Evolutionary conservation across 2,113 vertebrate genomes (phyloP).

Genomic region (Pogonocichla stellata): DNA sequence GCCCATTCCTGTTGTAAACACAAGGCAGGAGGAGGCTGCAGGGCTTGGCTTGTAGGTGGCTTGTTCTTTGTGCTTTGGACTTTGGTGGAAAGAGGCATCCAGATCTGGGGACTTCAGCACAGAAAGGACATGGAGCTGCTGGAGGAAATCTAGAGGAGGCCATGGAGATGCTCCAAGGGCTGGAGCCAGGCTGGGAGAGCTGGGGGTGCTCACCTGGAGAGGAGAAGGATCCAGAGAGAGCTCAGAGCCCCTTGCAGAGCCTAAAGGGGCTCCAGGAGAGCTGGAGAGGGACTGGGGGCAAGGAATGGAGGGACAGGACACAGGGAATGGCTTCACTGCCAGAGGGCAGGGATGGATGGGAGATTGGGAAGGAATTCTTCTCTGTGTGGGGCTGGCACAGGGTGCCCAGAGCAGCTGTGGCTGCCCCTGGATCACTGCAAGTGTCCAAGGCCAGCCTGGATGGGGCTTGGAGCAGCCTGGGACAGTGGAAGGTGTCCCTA

Average conservation of each 20-base stretch:
- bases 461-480: accelerated
- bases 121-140: not conserved
- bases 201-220: accelerated
- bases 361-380: accelerated
- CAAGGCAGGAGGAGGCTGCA: not conserved
- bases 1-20: not conserved
- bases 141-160: not conserved
- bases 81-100: not conserved
- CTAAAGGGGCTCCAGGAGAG: not conserved
- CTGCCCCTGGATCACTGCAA: not conserved
- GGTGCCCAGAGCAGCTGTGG: not conserved
- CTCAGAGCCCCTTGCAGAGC: not conserved
- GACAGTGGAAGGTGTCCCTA: accelerated
- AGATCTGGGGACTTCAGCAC: not conserved
- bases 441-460: accelerated
- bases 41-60: not conserved
- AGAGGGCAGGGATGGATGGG: not conserved
- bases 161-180: accelerated
- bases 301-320: not conserved
- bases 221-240: not conserved
- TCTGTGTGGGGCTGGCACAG: accelerated
- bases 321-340: not conserved
- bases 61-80: not conserved
- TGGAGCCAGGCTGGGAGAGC: not conserved
- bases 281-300: not conserved